Conservation (phyloP, 2,888 invertebrate species). For the Apantesis nais region DNA sequence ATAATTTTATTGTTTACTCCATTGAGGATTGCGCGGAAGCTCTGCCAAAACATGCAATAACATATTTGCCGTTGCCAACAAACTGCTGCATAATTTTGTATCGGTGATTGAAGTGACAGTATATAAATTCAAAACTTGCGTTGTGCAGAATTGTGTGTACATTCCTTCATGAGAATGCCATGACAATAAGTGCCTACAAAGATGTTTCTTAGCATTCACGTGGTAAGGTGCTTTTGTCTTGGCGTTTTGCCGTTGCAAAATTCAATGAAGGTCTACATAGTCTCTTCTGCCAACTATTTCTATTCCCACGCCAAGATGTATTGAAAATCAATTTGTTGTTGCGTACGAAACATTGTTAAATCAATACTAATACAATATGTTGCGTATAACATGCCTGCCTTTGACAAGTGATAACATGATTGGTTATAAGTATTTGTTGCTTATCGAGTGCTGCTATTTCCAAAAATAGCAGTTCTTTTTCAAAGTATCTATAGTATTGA, state of each 20-base stretch:
- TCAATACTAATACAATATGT: neutral
- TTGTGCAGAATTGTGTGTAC: neutral
- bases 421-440: neutral
- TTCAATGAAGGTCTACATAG: constrained; percentile 64
- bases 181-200: constrained; percentile 39
- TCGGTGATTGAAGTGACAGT: constrained; percentile 16
- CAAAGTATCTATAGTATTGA: neutral
- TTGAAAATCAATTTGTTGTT: constrained; percentile 49
- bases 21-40: constrained; percentile 33
- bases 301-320: constrained; percentile 62
- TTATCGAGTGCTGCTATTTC: neutral
- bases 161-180: constrained; percentile 23
- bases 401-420: neutral
- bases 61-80: constrained; percentile 31
- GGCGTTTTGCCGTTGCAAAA: constrained; percentile 63
- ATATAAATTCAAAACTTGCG: neutral
- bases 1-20: constrained; percentile 32
- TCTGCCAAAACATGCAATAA: constrained; percentile 35
- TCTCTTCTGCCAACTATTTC: constrained; percentile 70
- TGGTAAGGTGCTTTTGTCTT: constrained; percentile 52
- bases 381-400: neutral
- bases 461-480: neutral
- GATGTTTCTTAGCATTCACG: constrained; percentile 37
- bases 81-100: constrained; percentile 19
- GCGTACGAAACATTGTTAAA: constrained; percentile 29